Conservation (phyloP, 2,797 vertebrate genomes). For the Ciconia nigra region DNA sequence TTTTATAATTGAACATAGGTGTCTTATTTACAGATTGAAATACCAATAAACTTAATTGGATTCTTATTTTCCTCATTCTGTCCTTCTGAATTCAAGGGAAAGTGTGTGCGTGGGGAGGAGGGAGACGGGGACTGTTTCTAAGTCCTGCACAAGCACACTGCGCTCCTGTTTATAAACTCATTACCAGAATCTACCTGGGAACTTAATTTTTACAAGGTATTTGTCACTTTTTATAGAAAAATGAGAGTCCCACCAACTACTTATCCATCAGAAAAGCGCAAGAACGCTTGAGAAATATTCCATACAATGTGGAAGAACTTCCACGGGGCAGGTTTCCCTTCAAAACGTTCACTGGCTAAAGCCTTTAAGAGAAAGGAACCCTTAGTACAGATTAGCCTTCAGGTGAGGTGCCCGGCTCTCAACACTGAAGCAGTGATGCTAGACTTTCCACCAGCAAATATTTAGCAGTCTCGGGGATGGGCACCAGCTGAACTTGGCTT, state of each 20-base stretch:
- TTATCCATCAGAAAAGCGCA: background rate
- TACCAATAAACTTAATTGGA: conserved; percentile 56
- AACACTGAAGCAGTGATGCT: background rate
- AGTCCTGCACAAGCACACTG: background rate
- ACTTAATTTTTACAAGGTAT: background rate
- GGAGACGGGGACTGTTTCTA: background rate
- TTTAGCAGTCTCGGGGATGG: background rate
- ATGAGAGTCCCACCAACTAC: background rate
- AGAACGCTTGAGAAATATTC: background rate
- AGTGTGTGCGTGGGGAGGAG: background rate
- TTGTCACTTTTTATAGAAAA: background rate
- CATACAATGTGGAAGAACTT: background rate
- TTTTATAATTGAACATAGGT: conserved; percentile 20
- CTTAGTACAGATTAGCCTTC: background rate
- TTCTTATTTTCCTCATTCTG: background rate
- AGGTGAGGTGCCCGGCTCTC: background rate
- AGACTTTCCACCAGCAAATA: background rate
- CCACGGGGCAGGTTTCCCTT: background rate
- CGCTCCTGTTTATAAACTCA: background rate
- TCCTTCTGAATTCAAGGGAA: background rate
- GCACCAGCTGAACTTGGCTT: background rate
- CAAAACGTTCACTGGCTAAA: background rate
- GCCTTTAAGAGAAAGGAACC: background rate
- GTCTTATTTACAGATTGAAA: conserved; percentile 22
- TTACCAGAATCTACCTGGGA: background rate